Percentiles rank a stretch among this genome's conserved stretches.
phyloP scores from a whole-genome alignment of 35 echinoderm and acorn worm species.

The Ophiothrix spiculata region DNA sequence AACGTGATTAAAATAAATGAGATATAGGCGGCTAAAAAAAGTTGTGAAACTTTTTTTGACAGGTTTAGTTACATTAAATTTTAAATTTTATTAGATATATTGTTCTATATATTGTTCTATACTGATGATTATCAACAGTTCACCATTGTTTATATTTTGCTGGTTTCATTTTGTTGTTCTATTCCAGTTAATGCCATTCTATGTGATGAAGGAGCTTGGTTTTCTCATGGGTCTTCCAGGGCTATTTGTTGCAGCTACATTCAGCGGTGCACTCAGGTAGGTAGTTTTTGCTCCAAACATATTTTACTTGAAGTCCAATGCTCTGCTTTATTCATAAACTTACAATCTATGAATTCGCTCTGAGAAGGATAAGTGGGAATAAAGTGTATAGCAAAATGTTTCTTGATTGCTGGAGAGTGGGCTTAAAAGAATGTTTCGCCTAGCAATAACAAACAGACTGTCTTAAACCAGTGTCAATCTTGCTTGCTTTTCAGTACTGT shows the following conservation, averaged over 20 bases:
- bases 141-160: too few relatives aligned
- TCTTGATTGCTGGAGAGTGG: not conserved
- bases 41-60: too few relatives aligned
- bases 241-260: slow-evolving; percentile 62
- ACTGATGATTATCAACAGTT: too few relatives aligned
- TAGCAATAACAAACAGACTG: not conserved
- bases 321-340: too few relatives aligned
- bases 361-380: not conserved
- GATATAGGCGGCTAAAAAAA: too few relatives aligned
- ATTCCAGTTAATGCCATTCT: slow-evolving; percentile 63
- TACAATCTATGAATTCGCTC: not conserved
- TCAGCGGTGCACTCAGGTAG: slow-evolving; percentile 74
- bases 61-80: too few relatives aligned
- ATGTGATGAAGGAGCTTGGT: slow-evolving; percentile 68
- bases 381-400: not conserved
- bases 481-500: slow-evolving; percentile 62
- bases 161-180: too few relatives aligned
- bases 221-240: slow-evolving; percentile 59
- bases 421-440: too few relatives aligned
- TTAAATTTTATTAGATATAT: too few relatives aligned
- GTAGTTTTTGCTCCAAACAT: not conserved
- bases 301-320: not conserved
- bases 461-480: too few relatives aligned
- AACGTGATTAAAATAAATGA: too few relatives aligned
- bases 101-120: too few relatives aligned